A percentile compares a stretch with the other conserved stretches of the same genome.
Conservation (phyloP, 2,797 vertebrate genomes). For the Halcyon leucocephala region DNA sequence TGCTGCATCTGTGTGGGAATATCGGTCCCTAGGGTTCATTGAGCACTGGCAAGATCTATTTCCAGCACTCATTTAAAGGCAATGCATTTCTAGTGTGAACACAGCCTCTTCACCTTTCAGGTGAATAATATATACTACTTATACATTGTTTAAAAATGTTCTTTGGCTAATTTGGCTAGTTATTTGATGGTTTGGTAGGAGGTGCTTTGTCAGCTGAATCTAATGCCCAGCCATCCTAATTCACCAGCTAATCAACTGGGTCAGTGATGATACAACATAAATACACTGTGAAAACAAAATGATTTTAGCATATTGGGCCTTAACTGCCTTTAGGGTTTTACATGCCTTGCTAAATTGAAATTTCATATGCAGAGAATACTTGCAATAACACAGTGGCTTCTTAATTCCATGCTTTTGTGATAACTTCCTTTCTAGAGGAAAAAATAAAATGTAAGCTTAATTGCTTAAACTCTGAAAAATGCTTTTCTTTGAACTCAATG, state of each 20-base stretch:
- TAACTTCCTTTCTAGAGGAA: slow-evolving; percentile 71
- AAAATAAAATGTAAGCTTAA: slow-evolving; percentile 76
- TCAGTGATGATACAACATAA: slow-evolving; percentile 65
- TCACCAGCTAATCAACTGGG: slow-evolving; percentile 61
- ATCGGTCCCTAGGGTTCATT: too few relatives aligned
- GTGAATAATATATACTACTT: background rate
- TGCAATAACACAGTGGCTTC: slow-evolving; percentile 61
- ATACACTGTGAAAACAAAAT: slow-evolving; percentile 73
- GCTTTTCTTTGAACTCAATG: slow-evolving; percentile 79
- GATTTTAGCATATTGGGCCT: slow-evolving; percentile 35
- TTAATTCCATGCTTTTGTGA: slow-evolving; percentile 73
- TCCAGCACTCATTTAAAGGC: background rate
- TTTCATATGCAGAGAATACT: slow-evolving; percentile 72
- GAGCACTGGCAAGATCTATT: background rate
- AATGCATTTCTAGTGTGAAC: background rate
- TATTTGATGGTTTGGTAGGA: background rate
- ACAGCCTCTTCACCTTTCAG: background rate
- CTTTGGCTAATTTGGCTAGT: background rate
- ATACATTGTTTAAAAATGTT: background rate
- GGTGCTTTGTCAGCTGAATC: background rate
- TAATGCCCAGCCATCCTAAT: slow-evolving; percentile 40
- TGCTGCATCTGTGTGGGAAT: background rate
- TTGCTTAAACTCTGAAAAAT: slow-evolving; percentile 80
- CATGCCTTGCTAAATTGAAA: slow-evolving; percentile 78
- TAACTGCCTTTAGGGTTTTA: slow-evolving; percentile 66